Base-by-base conservation (phyloP, 2,888 invertebrate species). In the Branchellion lobata region DNA sequence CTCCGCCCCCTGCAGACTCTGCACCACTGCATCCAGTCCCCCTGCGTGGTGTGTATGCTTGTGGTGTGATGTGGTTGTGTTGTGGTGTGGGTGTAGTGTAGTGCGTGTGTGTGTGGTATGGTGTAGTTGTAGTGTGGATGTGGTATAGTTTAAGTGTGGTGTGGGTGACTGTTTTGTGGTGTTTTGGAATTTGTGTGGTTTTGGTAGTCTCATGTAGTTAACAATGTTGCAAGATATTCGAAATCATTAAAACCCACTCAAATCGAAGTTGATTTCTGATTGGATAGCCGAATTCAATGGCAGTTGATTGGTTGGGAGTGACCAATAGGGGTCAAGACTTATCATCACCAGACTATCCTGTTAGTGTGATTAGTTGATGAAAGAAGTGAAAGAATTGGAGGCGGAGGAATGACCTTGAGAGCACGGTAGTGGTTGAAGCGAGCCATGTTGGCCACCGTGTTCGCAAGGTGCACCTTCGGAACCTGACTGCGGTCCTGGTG, bases 371-470 rank as follows among this genome's bases (percentile, higher is more conserved):
- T n/a, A n/a, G n/a, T n/a, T n/a, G n/a, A n/a, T n/a, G n/a, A n/a
- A n/a, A n/a, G n/a, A n/a, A n/a, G n/a, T n/a, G n/a, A n/a, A n/a
- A 74, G 36, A 40, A 27, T 18, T 24, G 8, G 36, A 14, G 21
- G 11, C 65, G 18, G 11, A 29, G 11, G 8, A 65, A 65, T 11
- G 18, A 89, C 90, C 86, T 90, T 90, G 72, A 90, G 84, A 88
- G 96, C 95, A 86, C 98, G 91, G 79, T 96, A 92, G 80, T 95
- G 93, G 90, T 99, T 99, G 89, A 96, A 97, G 89, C 94, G 94
- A 89, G 95, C 94, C 89, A 99, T 90, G 89, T 97, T 96, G 85
- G 98, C 97, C 79, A 99, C 96, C 0, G 96, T 95, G 81, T 94
- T 94, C 68, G 91, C 91, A 76, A 99, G 90, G 89, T 99, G 98